Percentiles rank a stretch among this genome's conserved stretches.
Evolutionary conservation across 2,888 invertebrate species (phyloP).

Genomic region (Netelia fuscicornis): DNA sequence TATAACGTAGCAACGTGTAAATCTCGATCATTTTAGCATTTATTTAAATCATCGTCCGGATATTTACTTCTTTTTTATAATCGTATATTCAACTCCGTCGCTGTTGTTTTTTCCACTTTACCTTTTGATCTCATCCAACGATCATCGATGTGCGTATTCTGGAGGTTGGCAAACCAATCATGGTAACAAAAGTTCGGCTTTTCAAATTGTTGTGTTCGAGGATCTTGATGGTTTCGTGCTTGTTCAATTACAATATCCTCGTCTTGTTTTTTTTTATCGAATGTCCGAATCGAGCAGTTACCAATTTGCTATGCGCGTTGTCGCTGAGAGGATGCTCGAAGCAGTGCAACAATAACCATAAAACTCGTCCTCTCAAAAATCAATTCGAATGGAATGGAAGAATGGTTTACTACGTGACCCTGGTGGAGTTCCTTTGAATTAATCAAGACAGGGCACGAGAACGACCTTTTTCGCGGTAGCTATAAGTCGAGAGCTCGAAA

Average conservation of each 20-base stretch:
- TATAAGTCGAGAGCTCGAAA: neutral
- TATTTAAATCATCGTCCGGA: neutral
- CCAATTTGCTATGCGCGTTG: neutral
- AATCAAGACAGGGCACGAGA: neutral
- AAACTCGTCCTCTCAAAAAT: neutral
- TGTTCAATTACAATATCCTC: neutral
- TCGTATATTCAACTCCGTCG: neutral
- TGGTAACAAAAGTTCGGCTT: neutral
- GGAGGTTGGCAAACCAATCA: neutral
- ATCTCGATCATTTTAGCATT: neutral
- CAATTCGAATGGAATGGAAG: neutral
- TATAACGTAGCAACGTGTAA: neutral
- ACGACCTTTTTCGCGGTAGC: neutral
- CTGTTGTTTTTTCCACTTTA: constrained; percentile 4
- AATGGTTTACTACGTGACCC: neutral
- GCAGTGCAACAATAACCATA: neutral
- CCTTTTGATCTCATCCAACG: constrained; percentile 6
- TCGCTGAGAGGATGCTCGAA: neutral
- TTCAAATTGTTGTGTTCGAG: neutral
- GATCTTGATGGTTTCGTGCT: neutral
- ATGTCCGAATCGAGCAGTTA: neutral
- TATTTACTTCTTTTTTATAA: neutral
- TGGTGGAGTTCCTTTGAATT: neutral
- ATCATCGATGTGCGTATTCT: neutral
- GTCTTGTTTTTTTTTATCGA: neutral